Conservation (phyloP, 2,113 vertebrate genomes). For the Circaetus gallicus region DNA sequence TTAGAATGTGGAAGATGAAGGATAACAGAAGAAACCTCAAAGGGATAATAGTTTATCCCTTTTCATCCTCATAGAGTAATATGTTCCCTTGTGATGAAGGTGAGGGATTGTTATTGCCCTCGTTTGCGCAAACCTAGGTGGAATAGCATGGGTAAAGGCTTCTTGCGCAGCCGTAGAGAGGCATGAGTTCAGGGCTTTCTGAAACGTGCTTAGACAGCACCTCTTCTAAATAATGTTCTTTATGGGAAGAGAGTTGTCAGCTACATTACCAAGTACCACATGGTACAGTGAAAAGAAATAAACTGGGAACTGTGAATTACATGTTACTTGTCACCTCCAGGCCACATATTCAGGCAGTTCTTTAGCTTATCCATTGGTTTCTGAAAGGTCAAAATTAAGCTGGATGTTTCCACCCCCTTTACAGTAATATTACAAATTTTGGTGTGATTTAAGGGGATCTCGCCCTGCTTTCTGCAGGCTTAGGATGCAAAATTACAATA, state of each 20-base stretch:
- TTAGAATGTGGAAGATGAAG: neutral
- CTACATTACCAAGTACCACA: neutral
- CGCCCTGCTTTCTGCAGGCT: neutral
- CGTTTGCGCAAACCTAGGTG: fast-evolving
- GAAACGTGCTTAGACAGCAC: neutral
- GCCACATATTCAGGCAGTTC: neutral
- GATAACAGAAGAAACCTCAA: neutral
- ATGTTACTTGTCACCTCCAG: neutral
- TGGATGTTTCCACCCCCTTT: neutral
- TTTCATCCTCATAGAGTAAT: neutral
- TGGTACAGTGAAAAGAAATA: neutral
- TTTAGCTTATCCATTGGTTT: neutral
- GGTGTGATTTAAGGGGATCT: neutral
- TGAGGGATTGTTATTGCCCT: neutral
- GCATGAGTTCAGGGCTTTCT: neutral
- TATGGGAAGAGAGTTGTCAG: neutral
- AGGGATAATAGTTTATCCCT: neutral
- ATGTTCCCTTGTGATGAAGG: neutral
- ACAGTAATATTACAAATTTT: neutral
- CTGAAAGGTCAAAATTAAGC: neutral
- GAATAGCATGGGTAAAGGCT: neutral
- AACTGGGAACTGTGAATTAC: neutral
- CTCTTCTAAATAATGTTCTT: neutral
- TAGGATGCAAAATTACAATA: neutral
- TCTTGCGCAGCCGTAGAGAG: neutral